Evolutionary conservation across 2,888 invertebrate genomes (phyloP).

Genomic region (Micoletzkya japonica): DNA sequence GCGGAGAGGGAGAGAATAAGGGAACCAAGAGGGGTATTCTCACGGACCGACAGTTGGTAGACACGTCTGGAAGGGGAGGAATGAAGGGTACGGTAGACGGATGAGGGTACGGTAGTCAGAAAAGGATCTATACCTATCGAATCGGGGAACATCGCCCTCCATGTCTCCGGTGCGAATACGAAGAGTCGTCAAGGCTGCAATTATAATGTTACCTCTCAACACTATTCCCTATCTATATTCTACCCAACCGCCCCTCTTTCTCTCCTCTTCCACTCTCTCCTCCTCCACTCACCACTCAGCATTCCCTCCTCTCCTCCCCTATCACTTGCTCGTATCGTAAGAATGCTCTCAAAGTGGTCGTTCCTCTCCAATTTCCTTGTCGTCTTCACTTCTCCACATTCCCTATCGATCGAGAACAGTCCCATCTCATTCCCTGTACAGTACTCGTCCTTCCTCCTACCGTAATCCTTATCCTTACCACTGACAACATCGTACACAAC

Average conservation of each 20-base stretch:
- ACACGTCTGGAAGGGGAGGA: constrained; percentile 8
- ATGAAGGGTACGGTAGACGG: background rate
- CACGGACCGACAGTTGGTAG: constrained; percentile 31
- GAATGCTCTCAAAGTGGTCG: constrained; percentile 23
- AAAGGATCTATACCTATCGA: background rate
- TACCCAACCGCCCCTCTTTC: background rate
- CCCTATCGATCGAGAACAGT: constrained; percentile 50
- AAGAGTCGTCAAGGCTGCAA: constrained; percentile 78
- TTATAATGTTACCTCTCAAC: background rate
- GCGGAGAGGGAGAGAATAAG: constrained; percentile 33
- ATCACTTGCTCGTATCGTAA: constrained; percentile 18
- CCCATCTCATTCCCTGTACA: constrained; percentile 77
- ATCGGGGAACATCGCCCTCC: background rate
- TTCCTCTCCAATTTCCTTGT: constrained; percentile 30
- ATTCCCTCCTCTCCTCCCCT: constrained; percentile 14
- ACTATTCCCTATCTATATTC: background rate
- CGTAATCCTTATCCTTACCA: constrained; percentile 73
- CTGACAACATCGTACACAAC: constrained; percentile 80
- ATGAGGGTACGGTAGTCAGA: background rate
- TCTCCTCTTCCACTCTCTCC: constrained; percentile 79
- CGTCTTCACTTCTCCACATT: constrained; percentile 46
- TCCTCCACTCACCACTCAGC: constrained; percentile 71
- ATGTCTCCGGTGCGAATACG: constrained; percentile 73
- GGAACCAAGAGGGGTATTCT: constrained; percentile 38
- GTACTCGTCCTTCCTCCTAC: background rate